These are phyloP conservation scores for Frankliniella fusca DNA, from an alignment of 2,888 invertebrate species.

Conservation along the genomic window DNA sequence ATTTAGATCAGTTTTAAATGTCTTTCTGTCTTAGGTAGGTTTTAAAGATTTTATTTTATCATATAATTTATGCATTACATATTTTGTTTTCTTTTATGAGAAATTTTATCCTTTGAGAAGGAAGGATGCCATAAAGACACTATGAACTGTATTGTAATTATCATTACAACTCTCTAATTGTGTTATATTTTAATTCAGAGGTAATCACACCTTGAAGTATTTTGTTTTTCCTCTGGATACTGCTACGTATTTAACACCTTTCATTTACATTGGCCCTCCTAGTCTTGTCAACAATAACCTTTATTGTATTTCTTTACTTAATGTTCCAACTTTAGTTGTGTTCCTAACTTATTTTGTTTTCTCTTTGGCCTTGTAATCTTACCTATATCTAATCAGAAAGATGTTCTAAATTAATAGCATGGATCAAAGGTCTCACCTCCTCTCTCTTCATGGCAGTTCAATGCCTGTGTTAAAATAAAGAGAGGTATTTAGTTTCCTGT, in stretches of 20 bases:
- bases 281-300: not conserved
- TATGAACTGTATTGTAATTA: not conserved
- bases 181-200: not conserved
- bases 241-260: not conserved
- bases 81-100: constrained; percentile 6
- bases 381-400: too few relatives aligned
- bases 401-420: too few relatives aligned
- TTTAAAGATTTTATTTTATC: constrained; percentile 36
- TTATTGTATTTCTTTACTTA: not conserved
- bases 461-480: too few relatives aligned
- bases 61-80: constrained; percentile 36
- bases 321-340: not conserved
- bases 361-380: too few relatives aligned
- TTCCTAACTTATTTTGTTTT: too few relatives aligned
- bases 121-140: not conserved
- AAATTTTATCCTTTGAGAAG: not conserved
- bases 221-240: not conserved
- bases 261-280: not conserved
- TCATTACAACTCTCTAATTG: not conserved
- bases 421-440: too few relatives aligned
- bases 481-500: too few relatives aligned
- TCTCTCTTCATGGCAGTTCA: too few relatives aligned
- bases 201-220: not conserved
- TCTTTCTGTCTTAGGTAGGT: constrained; percentile 36
- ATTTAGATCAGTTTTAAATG: constrained; percentile 55